These are phyloP conservation scores for Calonectris borealis DNA, from an alignment of 2,113 vertebrate genomes.

Conservation along the genomic window DNA sequence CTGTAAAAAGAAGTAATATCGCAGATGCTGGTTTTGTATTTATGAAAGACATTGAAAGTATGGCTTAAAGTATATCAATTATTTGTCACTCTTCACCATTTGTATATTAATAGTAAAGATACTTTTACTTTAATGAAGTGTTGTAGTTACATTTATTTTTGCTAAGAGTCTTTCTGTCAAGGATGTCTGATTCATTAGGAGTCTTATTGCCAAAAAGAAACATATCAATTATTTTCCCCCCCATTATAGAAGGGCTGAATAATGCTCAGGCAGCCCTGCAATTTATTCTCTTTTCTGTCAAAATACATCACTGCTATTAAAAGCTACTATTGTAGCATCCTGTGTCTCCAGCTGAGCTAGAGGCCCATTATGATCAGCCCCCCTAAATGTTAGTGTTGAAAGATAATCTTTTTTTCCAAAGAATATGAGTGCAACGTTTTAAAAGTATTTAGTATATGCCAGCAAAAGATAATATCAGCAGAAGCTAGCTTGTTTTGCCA, in stretches of 20 bases:
- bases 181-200: neutral
- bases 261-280: neutral
- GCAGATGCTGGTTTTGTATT: conserved; percentile 84
- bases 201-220: neutral
- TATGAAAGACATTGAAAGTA: conserved; percentile 82
- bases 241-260: neutral
- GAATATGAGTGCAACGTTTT: neutral
- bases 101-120: conserved; percentile 86
- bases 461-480: neutral
- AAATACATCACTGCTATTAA: neutral
- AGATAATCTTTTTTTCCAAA: neutral
- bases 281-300: conserved; percentile 32
- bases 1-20: conserved; percentile 78
- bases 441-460: neutral
- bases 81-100: conserved; percentile 83
- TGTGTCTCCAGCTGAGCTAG: neutral
- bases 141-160: conserved; percentile 71
- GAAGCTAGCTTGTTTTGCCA: neutral
- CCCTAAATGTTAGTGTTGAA: neutral
- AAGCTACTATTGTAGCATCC: neutral
- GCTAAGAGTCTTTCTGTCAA: conserved; percentile 13
- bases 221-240: neutral
- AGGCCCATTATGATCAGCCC: neutral
- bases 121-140: conserved; percentile 82
- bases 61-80: conserved; percentile 79